These are phyloP conservation scores for Rhabdomys dilectus DNA, from an alignment of 2,113 vertebrate species.

Conservation along the genomic window DNA sequence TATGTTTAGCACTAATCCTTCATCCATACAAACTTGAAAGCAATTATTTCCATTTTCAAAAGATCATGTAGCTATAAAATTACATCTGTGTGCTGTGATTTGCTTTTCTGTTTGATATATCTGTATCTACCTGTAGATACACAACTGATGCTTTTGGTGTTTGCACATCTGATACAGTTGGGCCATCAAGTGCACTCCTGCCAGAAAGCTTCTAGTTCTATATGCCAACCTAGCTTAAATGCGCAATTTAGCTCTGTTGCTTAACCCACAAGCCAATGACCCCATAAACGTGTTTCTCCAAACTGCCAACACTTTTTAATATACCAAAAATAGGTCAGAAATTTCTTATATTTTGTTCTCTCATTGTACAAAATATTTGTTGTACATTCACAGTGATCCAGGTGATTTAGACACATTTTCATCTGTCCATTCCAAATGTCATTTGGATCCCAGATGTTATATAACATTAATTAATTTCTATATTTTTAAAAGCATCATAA, in stretches of 20 bases:
- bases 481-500: constrained; percentile 17
- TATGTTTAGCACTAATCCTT: constrained; percentile 73
- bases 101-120: not conserved
- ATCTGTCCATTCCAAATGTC: not conserved
- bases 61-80: constrained; percentile 24
- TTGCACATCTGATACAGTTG: not conserved
- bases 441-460: not conserved
- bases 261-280: not conserved
- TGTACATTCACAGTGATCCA: not conserved
- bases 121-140: not conserved
- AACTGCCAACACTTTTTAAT: constrained; percentile 6
- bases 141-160: not conserved
- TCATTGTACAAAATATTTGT: not conserved
- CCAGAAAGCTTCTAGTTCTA: constrained; percentile 5
- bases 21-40: constrained; percentile 72
- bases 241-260: not conserved
- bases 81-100: not conserved
- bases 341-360: not conserved
- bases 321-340: not conserved
- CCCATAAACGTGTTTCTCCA: not conserved
- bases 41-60: constrained; percentile 63
- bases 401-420: not conserved
- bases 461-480: not conserved
- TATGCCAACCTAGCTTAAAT: not conserved
- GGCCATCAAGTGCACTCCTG: not conserved